Conservation (phyloP, 2,888 invertebrate genomes). For the Orchesella flavescens region DNA sequence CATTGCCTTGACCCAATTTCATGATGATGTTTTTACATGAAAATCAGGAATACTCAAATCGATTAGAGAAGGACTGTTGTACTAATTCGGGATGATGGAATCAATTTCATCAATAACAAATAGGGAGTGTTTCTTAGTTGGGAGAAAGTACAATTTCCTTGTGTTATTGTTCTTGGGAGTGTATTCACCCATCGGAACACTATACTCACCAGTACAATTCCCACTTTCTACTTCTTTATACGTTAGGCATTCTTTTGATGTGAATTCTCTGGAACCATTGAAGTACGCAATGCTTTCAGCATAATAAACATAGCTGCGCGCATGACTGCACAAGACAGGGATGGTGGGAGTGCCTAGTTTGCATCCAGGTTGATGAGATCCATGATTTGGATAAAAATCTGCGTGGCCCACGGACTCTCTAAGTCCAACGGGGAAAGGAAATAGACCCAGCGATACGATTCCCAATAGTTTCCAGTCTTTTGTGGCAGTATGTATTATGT, state of each 20-base stretch:
- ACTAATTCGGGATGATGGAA: no score
- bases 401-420: constrained; percentile 59
- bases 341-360: constrained; percentile 31
- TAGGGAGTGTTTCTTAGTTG: constrained; percentile 52
- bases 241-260: constrained; percentile 32
- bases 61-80: no score
- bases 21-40: no score
- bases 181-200: constrained; percentile 57
- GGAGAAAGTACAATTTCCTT: constrained; percentile 50
- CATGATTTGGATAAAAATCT: constrained; percentile 65
- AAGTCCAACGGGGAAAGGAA: constrained; percentile 58
- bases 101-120: constrained; percentile 25
- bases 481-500: constrained; percentile 64
- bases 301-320: constrained; percentile 58
- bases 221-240: constrained; percentile 38
- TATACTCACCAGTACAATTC: constrained; percentile 19
- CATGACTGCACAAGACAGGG: constrained; percentile 61
- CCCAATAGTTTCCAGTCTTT: constrained; percentile 55
- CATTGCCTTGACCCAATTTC: no score
- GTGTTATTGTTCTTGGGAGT: constrained; percentile 39
- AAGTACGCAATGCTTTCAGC: constrained; percentile 54
- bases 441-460: constrained; percentile 36
- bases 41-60: no score
- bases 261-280: constrained; percentile 17
- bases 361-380: constrained; percentile 63